Evolutionary conservation across 2,888 invertebrate species (phyloP).

Genomic region (Hypolimnas misippus): DNA sequence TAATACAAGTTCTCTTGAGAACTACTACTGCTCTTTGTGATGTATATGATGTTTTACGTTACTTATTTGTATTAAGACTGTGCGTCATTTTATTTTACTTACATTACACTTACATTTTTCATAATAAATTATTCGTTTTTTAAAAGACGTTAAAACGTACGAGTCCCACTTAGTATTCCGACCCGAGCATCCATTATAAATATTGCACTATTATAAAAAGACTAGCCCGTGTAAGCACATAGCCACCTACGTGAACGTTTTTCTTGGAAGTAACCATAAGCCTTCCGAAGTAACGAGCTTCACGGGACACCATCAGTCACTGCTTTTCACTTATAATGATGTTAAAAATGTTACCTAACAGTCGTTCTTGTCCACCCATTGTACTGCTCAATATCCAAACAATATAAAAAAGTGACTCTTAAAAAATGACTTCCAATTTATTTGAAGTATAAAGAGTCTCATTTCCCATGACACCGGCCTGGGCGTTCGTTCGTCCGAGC

Average conservation of each 20-base stretch:
- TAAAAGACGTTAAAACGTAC: constrained; percentile 30
- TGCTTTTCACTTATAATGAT: constrained; percentile 82
- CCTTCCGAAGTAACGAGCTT: constrained; percentile 51
- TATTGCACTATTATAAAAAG: constrained; percentile 44
- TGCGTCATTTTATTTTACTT: neutral
- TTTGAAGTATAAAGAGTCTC: constrained; percentile 76
- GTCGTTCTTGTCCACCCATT: constrained; percentile 81
- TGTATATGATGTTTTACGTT: neutral
- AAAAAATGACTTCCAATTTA: constrained; percentile 83
- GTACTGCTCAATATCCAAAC: constrained; percentile 73
- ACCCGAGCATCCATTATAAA: constrained; percentile 39
- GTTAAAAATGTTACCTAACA: constrained; percentile 82
- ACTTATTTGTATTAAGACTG: neutral
- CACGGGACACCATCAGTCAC: constrained; percentile 70
- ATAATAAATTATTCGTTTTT: constrained; percentile 12
- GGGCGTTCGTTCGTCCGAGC: constrained; percentile 67
- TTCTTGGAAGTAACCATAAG: constrained; percentile 53
- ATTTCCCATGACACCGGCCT: constrained; percentile 78
- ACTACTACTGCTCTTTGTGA: neutral
- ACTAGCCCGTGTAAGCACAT: constrained; percentile 33
- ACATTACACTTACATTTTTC: neutral
- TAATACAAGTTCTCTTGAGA: neutral
- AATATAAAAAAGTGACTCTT: constrained; percentile 62
- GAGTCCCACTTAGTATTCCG: constrained; percentile 34
- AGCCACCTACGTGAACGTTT: constrained; percentile 48